Evolutionary conservation across 2,797 vertebrate genomes (phyloP).

Genomic region (Philypnodon macrostomus): DNA sequence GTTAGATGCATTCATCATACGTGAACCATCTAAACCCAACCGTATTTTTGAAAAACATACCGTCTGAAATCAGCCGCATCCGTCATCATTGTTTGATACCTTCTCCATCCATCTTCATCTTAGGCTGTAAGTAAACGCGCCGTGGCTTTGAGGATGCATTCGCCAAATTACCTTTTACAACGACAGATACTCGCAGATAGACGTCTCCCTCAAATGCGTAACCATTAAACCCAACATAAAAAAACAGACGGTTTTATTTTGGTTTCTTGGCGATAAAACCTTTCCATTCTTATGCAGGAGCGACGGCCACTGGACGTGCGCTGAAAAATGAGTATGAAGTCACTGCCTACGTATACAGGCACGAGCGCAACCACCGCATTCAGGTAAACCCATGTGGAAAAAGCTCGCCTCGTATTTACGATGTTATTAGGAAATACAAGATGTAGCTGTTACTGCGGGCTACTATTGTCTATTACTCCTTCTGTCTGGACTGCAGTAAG

Average conservation of each 20-base stretch:
- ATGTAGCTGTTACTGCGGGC: not conserved
- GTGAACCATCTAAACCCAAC: no score
- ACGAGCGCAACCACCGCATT: conserved; percentile 52
- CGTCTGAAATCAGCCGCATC: conserved; percentile 26
- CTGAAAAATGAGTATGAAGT: conserved; percentile 66
- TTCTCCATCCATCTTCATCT: conserved; percentile 34
- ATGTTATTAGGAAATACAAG: not conserved
- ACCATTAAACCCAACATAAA: not conserved
- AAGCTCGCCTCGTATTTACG: not conserved
- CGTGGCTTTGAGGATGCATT: conserved; percentile 15
- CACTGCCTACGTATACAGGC: conserved; percentile 68
- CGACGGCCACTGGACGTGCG: conserved; percentile 49
- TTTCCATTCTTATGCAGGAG: conserved; percentile 44
- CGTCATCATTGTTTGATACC: conserved; percentile 28
- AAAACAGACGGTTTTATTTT: not conserved
- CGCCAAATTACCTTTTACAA: not conserved
- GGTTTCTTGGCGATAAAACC: conserved; percentile 27
- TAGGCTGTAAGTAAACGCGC: conserved; percentile 40
- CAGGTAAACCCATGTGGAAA: conserved; percentile 14
- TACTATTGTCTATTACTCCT: no score
- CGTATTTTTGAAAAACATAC: conserved; percentile 20
- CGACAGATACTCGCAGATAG: not conserved
- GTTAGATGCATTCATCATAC: no score
- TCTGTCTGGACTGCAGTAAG: not conserved
- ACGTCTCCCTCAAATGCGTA: conserved; percentile 4